phyloP scores from a whole-genome alignment of 2,888 invertebrate genomes.

The Vandiemenella viatica region DNA sequence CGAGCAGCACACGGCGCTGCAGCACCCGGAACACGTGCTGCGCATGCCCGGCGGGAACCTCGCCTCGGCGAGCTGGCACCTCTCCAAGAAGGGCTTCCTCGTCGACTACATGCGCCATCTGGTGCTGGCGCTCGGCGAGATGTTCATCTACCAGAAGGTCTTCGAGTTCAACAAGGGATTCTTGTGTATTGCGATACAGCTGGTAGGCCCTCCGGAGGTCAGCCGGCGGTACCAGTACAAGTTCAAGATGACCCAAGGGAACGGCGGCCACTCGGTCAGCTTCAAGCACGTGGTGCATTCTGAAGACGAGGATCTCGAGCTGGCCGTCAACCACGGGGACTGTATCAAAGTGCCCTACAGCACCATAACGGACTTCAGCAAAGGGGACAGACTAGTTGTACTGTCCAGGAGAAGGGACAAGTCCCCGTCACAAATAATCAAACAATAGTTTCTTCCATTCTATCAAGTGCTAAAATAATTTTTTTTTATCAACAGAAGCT shows the following conservation, averaged over 20 bases:
- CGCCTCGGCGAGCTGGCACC: neutral
- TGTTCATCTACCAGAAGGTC: constrained; percentile 7
- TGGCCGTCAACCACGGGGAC: neutral
- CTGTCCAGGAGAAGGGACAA: no score
- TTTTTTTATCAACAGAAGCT: no score
- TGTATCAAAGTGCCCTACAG: neutral
- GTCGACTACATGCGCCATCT: constrained; percentile 3
- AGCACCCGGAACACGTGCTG: neutral
- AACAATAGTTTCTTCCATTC: no score
- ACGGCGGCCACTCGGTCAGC: neutral
- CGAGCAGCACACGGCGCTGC: neutral
- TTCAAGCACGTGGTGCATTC: neutral
- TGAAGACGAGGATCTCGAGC: neutral
- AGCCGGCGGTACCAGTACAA: neutral
- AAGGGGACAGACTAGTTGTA: neutral
- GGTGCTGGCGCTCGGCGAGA: constrained; percentile 4
- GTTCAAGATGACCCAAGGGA: neutral
- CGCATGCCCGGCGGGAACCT: neutral
- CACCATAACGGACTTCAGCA: neutral
- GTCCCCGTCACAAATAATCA: no score
- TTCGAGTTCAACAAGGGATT: constrained; percentile 5
- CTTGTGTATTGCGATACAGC: neutral
- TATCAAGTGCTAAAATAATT: no score
- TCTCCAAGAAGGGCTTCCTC: constrained; percentile 2
- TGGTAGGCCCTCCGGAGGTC: neutral